phyloP scores from a whole-genome alignment of 2,888 invertebrate genomes.

The Brachypalpus laphriformis region DNA sequence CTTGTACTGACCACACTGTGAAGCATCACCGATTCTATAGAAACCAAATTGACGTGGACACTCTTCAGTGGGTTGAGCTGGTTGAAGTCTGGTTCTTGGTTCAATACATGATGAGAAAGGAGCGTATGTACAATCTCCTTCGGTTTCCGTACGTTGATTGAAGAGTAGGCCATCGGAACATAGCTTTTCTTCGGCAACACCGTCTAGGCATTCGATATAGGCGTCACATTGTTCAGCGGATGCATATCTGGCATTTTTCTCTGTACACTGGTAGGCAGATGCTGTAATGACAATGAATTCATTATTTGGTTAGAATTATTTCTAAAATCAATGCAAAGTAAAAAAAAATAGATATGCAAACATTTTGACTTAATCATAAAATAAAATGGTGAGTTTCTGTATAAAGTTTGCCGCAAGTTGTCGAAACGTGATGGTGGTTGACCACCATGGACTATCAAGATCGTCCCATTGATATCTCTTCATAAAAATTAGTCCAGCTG shows the following conservation, averaged over 20 bases:
- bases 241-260: slow-evolving; percentile 88
- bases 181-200: slow-evolving; percentile 88
- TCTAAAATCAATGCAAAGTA: too few species aligned
- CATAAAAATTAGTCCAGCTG: too few species aligned
- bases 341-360: too few species aligned
- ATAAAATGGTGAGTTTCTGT: too few species aligned
- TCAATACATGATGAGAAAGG: slow-evolving; percentile 90
- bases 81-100: slow-evolving; percentile 85
- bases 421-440: too few species aligned
- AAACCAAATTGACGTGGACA: slow-evolving; percentile 87
- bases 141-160: slow-evolving; percentile 84
- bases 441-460: too few species aligned
- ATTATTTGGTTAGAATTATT: too few species aligned
- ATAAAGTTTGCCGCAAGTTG: too few species aligned
- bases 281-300: slow-evolving; percentile 73
- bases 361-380: too few species aligned
- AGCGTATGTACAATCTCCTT: slow-evolving; percentile 91
- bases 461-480: too few species aligned
- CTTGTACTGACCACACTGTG: slow-evolving; percentile 90
- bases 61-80: slow-evolving; percentile 86
- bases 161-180: slow-evolving; percentile 93
- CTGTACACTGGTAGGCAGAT: slow-evolving; percentile 84
- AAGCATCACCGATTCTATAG: slow-evolving; percentile 87
- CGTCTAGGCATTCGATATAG: slow-evolving; percentile 88
- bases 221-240: slow-evolving; percentile 89